Percentiles rank a stretch among this genome's conserved stretches.
Evolutionary conservation across 2,797 vertebrate species (phyloP).

Genomic region (Arnoldichthys spilopterus): DNA sequence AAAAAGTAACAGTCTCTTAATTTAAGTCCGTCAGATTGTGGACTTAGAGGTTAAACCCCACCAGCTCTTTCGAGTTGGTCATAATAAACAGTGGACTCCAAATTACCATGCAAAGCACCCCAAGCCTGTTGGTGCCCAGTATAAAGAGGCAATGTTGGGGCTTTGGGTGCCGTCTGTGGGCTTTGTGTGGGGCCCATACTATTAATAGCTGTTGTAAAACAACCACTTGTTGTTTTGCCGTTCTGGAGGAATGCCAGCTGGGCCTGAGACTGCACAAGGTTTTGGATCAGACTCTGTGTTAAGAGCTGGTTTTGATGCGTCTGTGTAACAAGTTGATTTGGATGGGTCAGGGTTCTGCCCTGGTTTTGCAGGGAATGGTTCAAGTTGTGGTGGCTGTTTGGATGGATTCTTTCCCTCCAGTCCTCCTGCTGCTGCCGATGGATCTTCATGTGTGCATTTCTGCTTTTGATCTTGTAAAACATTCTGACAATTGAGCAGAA

Average conservation of each 20-base stretch:
- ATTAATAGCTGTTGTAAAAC: slow-evolving; percentile 38
- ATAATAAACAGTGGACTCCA: slow-evolving; percentile 64
- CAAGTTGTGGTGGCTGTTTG: slow-evolving; percentile 66
- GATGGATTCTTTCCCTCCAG: slow-evolving; percentile 73
- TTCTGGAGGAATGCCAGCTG: slow-evolving; percentile 62
- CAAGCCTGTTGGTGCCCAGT: slow-evolving; percentile 67
- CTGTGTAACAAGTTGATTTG: slow-evolving; percentile 68
- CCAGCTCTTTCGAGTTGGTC: slow-evolving; percentile 56
- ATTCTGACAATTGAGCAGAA: slow-evolving; percentile 67
- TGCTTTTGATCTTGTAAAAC: slow-evolving; percentile 86
- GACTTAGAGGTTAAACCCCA: not conserved
- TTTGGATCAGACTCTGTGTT: slow-evolving; percentile 62
- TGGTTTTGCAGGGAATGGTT: slow-evolving; percentile 52
- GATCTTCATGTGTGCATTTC: slow-evolving; percentile 87
- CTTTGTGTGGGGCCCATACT: slow-evolving; percentile 61
- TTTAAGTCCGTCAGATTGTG: not conserved
- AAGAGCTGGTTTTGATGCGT: slow-evolving; percentile 67
- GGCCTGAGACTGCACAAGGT: slow-evolving; percentile 64
- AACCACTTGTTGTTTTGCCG: slow-evolving; percentile 58
- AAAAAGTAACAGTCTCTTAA: not conserved
- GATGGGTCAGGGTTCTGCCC: slow-evolving; percentile 62
- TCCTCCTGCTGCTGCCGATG: slow-evolving; percentile 82
- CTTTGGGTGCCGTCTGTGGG: slow-evolving; percentile 45
- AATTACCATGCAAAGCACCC: slow-evolving; percentile 64
- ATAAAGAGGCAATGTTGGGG: slow-evolving; percentile 38